phyloP scores from a whole-genome alignment of 2,113 vertebrate genomes.

The Arenaria interpres region DNA sequence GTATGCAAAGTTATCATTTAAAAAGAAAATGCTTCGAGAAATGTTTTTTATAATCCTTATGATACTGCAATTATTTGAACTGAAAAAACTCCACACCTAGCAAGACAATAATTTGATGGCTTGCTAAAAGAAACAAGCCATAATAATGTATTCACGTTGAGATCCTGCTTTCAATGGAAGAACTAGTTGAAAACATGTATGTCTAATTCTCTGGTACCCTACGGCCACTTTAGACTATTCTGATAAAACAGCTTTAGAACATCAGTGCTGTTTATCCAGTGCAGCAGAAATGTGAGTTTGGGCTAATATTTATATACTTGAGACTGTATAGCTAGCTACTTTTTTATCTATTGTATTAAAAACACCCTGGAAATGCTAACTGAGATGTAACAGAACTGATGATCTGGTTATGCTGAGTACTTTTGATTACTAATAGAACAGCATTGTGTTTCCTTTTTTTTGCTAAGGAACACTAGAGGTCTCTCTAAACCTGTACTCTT shows the following conservation, averaged over 20 bases:
- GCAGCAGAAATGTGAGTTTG: background rate
- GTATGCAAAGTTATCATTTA: background rate
- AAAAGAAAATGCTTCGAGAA: background rate
- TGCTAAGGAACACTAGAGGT: slow-evolving; percentile 69
- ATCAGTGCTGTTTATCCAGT: background rate
- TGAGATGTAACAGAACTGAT: background rate
- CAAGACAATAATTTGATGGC: background rate
- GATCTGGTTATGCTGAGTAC: background rate
- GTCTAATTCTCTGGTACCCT: background rate
- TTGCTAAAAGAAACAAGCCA: background rate
- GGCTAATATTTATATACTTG: background rate
- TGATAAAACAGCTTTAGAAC: background rate
- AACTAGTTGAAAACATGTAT: background rate
- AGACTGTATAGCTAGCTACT: background rate
- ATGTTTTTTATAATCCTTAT: background rate
- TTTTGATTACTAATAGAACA: background rate
- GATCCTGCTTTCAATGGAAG: background rate
- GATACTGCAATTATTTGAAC: background rate
- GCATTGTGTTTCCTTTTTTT: background rate
- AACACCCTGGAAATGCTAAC: background rate
- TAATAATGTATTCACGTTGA: background rate
- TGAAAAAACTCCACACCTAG: background rate
- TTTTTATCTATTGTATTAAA: background rate
- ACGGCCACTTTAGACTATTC: background rate
- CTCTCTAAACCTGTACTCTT: slow-evolving; percentile 57